phyloP scores from a whole-genome alignment of 2,113 vertebrate species.

The Brachyistius frenatus region DNA sequence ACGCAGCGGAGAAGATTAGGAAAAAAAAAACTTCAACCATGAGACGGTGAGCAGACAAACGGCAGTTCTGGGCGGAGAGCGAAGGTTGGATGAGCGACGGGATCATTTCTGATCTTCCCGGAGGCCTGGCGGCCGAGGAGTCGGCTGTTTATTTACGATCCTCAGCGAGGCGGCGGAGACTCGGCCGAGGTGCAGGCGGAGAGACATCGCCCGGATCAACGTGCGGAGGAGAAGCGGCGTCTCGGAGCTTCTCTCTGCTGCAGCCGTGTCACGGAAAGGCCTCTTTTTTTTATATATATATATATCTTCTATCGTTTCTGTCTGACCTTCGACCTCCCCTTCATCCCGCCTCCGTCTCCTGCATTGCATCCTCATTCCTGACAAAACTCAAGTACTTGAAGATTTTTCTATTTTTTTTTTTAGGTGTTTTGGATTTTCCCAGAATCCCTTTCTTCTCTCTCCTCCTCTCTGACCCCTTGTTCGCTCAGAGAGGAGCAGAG shows the following conservation, averaged over 20 bases:
- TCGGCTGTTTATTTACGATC: slow-evolving; percentile 67
- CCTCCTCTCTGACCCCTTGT: slow-evolving; percentile 10
- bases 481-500: not conserved
- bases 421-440: slow-evolving; percentile 17
- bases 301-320: slow-evolving; percentile 3
- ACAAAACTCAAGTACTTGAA: slow-evolving; percentile 2
- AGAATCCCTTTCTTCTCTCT: slow-evolving; percentile 5
- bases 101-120: slow-evolving; percentile 67
- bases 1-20: slow-evolving; percentile 61
- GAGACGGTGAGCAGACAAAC: slow-evolving; percentile 43
- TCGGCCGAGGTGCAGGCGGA: slow-evolving; percentile 24
- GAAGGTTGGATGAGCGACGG: slow-evolving; percentile 64
- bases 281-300: not conserved
- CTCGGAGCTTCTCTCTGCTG: not conserved
- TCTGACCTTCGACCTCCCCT: slow-evolving; percentile 18
- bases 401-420: not conserved
- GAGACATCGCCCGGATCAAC: slow-evolving; percentile 51
- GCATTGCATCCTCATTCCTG: not conserved
- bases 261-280: slow-evolving; percentile 10
- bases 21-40: slow-evolving; percentile 47
- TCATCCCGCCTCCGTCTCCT: not conserved
- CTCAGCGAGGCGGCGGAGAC: slow-evolving; percentile 12
- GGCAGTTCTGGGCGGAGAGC: slow-evolving; percentile 27
- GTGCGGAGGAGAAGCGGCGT: slow-evolving; percentile 39
- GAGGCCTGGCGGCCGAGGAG: slow-evolving; percentile 38